Base-by-base conservation (phyloP, 2,888 invertebrate genomes). In the Trichogramma evanescens region DNA sequence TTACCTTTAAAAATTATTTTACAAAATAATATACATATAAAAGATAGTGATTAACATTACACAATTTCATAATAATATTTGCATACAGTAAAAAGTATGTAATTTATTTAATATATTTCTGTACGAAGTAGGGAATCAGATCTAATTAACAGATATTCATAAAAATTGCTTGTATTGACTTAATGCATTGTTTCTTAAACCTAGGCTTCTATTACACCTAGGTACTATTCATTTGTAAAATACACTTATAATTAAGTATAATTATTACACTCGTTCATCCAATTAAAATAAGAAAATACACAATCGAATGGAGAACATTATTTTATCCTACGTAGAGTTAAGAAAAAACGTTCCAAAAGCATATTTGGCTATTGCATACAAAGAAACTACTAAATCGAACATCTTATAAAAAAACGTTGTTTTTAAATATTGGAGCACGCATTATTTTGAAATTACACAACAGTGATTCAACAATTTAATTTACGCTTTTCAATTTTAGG, bases 401-500 rank as follows among this genome's bases (percentile, higher is more conserved):
- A 26, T 26, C 26, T 26, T 26, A 26, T 26, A 26, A 26, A 26
- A 26, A 26, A 26, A 26, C 26, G 13, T 26, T 26, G 26, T 26
- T 26, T 26, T 26, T 2, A n/a, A 53, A 48, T 42, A 48, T 38
- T 26, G 10, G 43, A 40, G 42, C 40, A 53, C 39, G n/a, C 38
- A 39, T 42, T 46, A 8, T 58, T 53, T 58, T 41, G 26, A 26
- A 26, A 26, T 42, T 10, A 43, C 4, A 26, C 13, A 42, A 9
- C 6, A n/a, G 6, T 13, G 4, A 43, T 26, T 46, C 46, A 48
- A 48, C 48, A 48, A 48, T 48, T 48, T 48, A 13, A 13, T 48
- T n/a, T 48, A 6, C 50, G 38, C 39, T 40, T 8, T 49, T 59
- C 52, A 3, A 53, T 50, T 61, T 63, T 77, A 85, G 93, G 93